Percentiles rank a stretch among this genome's conserved stretches.
Evolutionary conservation across 2,797 vertebrate genomes (phyloP).

Genomic region (Urocyon cinereoargenteus): DNA sequence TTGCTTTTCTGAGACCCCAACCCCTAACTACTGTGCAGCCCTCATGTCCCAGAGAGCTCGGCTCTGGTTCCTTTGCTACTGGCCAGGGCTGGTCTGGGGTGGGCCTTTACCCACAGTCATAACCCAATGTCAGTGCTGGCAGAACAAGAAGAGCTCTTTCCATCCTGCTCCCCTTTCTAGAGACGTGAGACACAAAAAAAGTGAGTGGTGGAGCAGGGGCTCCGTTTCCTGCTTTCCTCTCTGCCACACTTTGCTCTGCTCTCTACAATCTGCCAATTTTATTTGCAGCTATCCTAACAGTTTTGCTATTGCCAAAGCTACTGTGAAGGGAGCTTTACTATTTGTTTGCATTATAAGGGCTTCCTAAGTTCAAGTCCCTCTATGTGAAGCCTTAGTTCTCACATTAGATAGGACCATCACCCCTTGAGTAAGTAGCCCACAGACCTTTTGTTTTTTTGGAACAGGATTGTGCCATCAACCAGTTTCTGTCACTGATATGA

Average conservation of each 20-base stretch:
- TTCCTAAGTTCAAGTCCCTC: background rate
- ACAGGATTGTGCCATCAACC: background rate
- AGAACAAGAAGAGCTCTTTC: background rate
- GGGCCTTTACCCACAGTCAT: background rate
- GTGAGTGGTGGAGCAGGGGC: no score
- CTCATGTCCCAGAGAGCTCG: background rate
- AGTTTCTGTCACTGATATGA: background rate
- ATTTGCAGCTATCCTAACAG: background rate
- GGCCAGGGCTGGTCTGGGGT: background rate
- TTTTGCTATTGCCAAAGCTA: background rate
- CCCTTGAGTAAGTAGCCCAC: background rate
- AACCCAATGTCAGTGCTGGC: background rate
- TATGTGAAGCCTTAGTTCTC: background rate
- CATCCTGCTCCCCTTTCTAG: background rate
- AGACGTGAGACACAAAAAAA: background rate
- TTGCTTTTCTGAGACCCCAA: background rate
- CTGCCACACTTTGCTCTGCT: background rate
- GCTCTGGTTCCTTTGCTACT: background rate
- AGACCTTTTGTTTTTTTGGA: background rate
- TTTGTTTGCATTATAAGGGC: background rate
- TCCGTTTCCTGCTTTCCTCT: background rate
- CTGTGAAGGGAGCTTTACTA: background rate
- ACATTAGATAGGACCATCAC: background rate
- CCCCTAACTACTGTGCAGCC: background rate
- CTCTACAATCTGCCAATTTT: background rate